Evolutionary conservation across 2,888 invertebrate genomes (phyloP), one percentile per base, ranked within the genome.

Genomic region (Nomada goodeniana): DNA sequence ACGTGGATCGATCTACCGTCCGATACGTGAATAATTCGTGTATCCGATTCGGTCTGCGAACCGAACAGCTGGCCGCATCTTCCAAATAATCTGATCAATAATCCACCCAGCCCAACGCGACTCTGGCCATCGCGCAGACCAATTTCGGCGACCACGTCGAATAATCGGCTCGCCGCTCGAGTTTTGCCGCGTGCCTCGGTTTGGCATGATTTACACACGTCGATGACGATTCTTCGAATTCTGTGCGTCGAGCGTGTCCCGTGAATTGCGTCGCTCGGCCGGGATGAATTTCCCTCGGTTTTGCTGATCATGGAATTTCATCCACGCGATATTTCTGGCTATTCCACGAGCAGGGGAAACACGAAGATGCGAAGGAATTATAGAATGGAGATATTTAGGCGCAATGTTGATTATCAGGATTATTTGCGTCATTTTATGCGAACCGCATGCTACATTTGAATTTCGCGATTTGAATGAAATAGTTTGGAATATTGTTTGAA

Each of bases 11-110:
- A 68, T 55, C 60, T n/a, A n/a, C n/a, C 52, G 60, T 61, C 67
- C 72, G 63, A 69, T 74, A 77, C 77, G 72, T 83, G 83, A 83
- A 83, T 83, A 83, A 83, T 82, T 82, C 82, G 74, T 82, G 70
- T 82, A 83, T 78, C 78, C 78, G 68, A 64, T 78, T 82, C 78
- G 71, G 83, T 64, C 64, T 68, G 83, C 71, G 83, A 83, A 82
- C 78, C 71, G 78, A 83, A 75, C 83, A 82, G 74, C 74, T 82
- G 83, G 74, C 71, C 26, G 42, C 82, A 78, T 83, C 83, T 83
- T 83, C 59, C 74, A 72, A 82, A 83, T 82, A 82, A 83, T 83
- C 83, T 75, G 83, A 82, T 83, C 83, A 75, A 83, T 83, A 83
- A 83, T 83, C 78, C 70, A 50, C 44, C 18, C 5, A 36, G 7